phyloP scores from a whole-genome alignment of 2,888 invertebrate species.

The Lamellibrachia satsuma region DNA sequence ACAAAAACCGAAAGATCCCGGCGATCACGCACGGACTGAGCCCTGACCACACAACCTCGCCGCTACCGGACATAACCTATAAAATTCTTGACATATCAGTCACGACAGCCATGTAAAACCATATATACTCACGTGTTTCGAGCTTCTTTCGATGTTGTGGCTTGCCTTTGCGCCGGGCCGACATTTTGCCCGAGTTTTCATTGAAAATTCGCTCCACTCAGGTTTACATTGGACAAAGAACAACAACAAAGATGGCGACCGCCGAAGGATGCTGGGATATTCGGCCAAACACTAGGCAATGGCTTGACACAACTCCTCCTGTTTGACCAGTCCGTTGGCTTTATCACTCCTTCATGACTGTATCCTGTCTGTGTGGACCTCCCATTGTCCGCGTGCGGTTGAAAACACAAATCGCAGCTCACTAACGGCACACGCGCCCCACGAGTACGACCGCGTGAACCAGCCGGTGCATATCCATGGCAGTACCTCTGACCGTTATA shows the following conservation, averaged over 20 bases:
- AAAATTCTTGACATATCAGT: not conserved
- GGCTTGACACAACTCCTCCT: constrained; percentile 17
- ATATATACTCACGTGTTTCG: constrained; percentile 34
- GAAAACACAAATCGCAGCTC: constrained; percentile 7
- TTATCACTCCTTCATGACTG: not conserved
- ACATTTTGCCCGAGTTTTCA: constrained; percentile 47
- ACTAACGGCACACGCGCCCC: constrained; percentile 10
- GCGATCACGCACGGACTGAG: constrained; percentile 5
- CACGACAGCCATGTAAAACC: constrained; percentile 24
- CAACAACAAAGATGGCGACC: constrained; percentile 38
- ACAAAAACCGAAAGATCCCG: not conserved
- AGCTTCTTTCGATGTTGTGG: constrained; percentile 61
- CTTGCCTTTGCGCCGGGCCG: constrained; percentile 66
- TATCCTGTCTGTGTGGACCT: constrained; percentile 10
- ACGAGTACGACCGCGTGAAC: constrained; percentile 13
- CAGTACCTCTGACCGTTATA: constrained; percentile 17
- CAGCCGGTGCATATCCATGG: constrained; percentile 17
- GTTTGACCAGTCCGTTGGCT: not conserved
- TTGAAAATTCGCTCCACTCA: constrained; percentile 36
- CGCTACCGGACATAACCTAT: not conserved
- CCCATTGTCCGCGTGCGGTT: not conserved
- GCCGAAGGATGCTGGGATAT: constrained; percentile 32
- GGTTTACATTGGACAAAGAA: constrained; percentile 37
- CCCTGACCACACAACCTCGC: constrained; percentile 17
- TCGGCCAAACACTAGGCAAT: constrained; percentile 17